A percentile compares a stretch with the other conserved stretches of the same genome.
These are phyloP conservation scores for mouse (Mus musculus) DNA, from an alignment of 2,113 vertebrate species.

Conservation along the genomic window DNA sequence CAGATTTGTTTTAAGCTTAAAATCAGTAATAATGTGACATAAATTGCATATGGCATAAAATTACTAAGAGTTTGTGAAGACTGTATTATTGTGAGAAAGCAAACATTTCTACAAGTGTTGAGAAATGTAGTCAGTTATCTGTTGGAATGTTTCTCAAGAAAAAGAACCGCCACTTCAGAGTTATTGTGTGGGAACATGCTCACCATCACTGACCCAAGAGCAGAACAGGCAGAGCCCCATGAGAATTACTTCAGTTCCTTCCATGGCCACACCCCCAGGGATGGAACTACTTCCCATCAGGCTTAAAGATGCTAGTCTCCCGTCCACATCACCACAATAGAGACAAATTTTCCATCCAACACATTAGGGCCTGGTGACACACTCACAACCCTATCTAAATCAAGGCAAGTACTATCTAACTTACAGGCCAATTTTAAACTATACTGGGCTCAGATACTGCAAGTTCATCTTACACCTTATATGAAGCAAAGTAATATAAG, in stretches of 20 bases:
- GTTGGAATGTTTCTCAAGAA: neutral
- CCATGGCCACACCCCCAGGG: neutral
- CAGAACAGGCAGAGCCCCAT: neutral
- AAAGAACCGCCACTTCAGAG: neutral
- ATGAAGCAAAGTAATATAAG: neutral
- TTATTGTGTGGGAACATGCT: neutral
- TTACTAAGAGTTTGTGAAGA: neutral
- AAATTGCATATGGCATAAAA: conserved; percentile 40
- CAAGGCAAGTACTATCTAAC: neutral
- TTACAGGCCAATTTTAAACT: neutral
- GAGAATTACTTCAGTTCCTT: neutral
- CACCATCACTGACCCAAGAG: neutral
- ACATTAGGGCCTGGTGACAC: neutral
- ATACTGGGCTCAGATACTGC: neutral
- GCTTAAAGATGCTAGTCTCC: neutral
- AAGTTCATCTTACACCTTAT: neutral
- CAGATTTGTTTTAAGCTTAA: neutral
- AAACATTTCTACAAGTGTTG: neutral
- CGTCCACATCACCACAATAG: neutral
- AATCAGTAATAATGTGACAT: conserved; percentile 1
- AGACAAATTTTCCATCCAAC: neutral
- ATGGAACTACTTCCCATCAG: neutral
- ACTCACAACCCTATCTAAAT: neutral
- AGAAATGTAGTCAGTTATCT: neutral
- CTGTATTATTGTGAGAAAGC: neutral